phyloP scores from a whole-genome alignment of 37 sponge, comb jelly and placozoan species.

The Eunapius fragilis region DNA sequence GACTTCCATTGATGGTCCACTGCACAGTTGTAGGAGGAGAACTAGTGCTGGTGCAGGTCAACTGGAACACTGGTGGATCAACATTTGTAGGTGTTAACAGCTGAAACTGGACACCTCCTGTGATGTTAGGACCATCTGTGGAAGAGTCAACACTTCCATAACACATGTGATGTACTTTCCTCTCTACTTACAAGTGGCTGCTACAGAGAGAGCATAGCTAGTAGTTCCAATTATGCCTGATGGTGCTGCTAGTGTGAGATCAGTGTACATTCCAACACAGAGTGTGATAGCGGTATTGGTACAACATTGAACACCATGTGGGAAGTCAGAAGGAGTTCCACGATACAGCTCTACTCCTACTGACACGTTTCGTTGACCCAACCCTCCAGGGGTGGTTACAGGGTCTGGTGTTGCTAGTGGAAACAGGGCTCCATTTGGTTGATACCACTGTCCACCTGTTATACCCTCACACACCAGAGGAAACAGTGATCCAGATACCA shows the following conservation, averaged over 20 bases:
- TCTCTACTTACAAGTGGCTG: not conserved
- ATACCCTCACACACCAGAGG: not conserved
- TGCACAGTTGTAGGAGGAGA: constrained; percentile 15
- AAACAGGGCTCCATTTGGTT: not conserved
- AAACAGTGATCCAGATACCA: not conserved
- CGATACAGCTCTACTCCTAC: too few relatives aligned
- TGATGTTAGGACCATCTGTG: constrained; percentile 19
- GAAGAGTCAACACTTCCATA: not conserved
- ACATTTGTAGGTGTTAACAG: constrained; percentile 2
- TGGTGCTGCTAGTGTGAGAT: not conserved
- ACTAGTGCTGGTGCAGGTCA: not conserved
- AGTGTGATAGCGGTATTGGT: not conserved
- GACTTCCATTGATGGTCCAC: constrained; percentile 21
- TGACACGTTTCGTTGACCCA: not conserved
- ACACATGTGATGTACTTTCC: not conserved
- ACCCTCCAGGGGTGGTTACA: not conserved
- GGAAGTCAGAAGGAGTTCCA: not conserved
- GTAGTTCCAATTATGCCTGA: not conserved
- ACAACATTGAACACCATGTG: not conserved
- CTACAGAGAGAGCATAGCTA: not conserved
- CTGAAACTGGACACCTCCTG: not conserved
- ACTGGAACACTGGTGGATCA: constrained; percentile 10
- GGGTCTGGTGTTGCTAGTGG: not conserved
- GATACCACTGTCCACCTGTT: not conserved
- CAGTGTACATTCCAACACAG: not conserved